phyloP scores from a whole-genome alignment of 2,797 vertebrate genomes.

The Sibirionetta formosa region DNA sequence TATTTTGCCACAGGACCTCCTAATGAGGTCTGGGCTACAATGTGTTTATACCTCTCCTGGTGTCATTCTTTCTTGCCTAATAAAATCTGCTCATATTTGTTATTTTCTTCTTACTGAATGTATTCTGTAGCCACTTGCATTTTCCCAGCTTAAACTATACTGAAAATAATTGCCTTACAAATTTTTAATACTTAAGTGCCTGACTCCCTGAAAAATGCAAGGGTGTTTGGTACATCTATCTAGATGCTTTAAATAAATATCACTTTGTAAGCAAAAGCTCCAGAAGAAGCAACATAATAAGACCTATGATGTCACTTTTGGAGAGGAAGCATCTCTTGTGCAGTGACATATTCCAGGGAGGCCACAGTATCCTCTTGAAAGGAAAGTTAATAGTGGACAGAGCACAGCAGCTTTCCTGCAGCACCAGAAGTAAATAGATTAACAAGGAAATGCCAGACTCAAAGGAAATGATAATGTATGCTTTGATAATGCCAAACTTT shows the following conservation, averaged over 20 bases:
- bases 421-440: neutral
- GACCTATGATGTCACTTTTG: neutral
- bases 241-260: neutral
- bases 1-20: neutral
- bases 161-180: neutral
- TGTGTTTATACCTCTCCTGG: neutral
- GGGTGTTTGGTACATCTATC: neutral
- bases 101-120: neutral
- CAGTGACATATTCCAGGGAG: neutral
- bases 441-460: conserved; percentile 16
- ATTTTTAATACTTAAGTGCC: neutral
- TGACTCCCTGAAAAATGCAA: neutral
- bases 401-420: neutral
- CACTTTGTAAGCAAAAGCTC: neutral
- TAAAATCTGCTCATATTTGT: neutral
- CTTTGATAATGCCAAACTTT: neutral
- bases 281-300: neutral
- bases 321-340: neutral
- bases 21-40: neutral
- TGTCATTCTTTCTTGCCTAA: neutral
- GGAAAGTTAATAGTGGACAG: neutral
- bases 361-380: neutral
- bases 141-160: neutral
- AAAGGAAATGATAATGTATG: conserved; percentile 4
- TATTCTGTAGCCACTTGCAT: neutral